A percentile compares a stretch with the other conserved stretches of the same genome.
phyloP scores from a whole-genome alignment of 2,888 invertebrate genomes.

The Mellilla xanthometata region DNA sequence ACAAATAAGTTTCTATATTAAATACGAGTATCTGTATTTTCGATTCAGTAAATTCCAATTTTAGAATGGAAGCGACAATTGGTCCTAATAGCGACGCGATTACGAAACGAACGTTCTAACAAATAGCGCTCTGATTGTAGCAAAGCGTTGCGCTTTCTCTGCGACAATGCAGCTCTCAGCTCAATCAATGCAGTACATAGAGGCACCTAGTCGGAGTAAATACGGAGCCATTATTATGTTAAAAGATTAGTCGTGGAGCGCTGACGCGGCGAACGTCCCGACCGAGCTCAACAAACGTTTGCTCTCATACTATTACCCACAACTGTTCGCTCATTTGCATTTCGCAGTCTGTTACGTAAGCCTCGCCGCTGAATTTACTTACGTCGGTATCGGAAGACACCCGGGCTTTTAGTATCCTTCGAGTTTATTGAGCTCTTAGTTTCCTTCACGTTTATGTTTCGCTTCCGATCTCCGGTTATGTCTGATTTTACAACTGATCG shows the following conservation, averaged over 20 bases:
- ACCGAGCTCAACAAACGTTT: constrained; percentile 48
- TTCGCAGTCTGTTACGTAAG: constrained; percentile 51
- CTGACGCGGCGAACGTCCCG: constrained; percentile 30
- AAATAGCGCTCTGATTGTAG: constrained; percentile 28
- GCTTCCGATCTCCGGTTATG: constrained; percentile 10
- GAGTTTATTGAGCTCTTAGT: constrained; percentile 22
- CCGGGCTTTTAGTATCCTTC: constrained; percentile 18
- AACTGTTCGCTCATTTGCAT: constrained; percentile 62
- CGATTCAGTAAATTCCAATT: neutral
- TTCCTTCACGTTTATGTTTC: constrained; percentile 16
- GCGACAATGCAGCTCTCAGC: constrained; percentile 26
- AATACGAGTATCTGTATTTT: neutral
- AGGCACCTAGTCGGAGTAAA: constrained; percentile 29
- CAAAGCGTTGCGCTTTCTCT: constrained; percentile 29
- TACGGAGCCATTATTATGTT: constrained; percentile 48
- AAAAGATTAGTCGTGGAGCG: constrained; percentile 53
- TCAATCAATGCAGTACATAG: constrained; percentile 17
- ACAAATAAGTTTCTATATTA: neutral
- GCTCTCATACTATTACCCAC: constrained; percentile 47
- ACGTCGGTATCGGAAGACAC: constrained; percentile 31
- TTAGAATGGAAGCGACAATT: constrained; percentile 10
- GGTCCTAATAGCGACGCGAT: constrained; percentile 5
- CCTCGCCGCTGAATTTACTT: constrained; percentile 41
- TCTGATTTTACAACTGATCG: constrained; percentile 10
- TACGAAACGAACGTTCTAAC: constrained; percentile 23